Evolutionary conservation across 2,888 invertebrate genomes (phyloP).

Genomic region (Homarus gammarus): DNA sequence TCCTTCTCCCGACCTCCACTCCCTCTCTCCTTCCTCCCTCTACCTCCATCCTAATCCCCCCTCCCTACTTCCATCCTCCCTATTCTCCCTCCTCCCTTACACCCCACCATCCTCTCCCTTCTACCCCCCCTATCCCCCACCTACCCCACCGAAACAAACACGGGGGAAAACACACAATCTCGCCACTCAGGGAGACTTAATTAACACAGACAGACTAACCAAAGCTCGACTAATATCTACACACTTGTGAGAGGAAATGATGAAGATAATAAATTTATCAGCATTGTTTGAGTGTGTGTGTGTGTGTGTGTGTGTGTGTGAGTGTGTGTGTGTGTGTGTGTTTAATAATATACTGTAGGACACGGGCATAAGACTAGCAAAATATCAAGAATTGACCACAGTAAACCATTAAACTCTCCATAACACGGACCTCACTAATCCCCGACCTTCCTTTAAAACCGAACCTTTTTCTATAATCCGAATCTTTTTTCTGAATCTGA

Average conservation of each 20-base stretch:
- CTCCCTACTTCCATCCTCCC: neutral
- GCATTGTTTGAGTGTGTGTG: too few species aligned
- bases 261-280: too few species aligned
- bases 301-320: too few species aligned
- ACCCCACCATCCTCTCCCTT: neutral
- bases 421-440: too few species aligned
- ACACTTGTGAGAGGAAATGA: neutral
- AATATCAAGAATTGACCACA: too few species aligned
- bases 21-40: neutral
- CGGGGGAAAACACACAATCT: neutral
- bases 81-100: neutral
- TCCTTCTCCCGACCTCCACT: neutral
- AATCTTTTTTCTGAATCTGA: too few species aligned
- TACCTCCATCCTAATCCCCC: neutral
- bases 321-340: too few species aligned
- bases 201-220: neutral
- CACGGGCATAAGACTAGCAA: too few species aligned
- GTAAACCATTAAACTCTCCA: too few species aligned
- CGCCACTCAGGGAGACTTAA: neutral
- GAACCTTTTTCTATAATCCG: too few species aligned
- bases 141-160: neutral
- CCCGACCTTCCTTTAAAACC: too few species aligned
- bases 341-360: too few species aligned
- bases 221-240: neutral
- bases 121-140: neutral